Conservation (phyloP, 2,113 vertebrate genomes). For the Istiophorus platypterus region DNA sequence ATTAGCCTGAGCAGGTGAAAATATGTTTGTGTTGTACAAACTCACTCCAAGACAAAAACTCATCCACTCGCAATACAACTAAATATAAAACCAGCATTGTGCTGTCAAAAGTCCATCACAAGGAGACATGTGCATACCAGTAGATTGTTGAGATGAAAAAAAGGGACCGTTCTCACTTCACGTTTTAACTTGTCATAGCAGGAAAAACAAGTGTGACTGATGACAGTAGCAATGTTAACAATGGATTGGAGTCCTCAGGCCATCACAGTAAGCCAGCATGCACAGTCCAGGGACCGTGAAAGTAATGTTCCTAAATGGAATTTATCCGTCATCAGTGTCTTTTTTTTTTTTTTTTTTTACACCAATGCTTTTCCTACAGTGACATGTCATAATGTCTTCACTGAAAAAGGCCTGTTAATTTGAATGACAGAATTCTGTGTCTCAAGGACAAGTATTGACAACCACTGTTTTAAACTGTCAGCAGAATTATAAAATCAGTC, state of each 20-base stretch:
- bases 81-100: background rate
- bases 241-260: background rate
- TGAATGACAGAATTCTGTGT: constrained; percentile 2
- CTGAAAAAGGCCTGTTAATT: background rate
- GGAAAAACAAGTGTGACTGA: background rate
- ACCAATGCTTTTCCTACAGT: background rate
- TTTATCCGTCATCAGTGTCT: background rate
- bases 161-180: background rate
- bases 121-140: background rate
- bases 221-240: background rate
- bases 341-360: background rate
- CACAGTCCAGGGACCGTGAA: background rate
- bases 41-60: background rate
- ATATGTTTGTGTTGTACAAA: background rate
- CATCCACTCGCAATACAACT: background rate
- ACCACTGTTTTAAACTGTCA: background rate
- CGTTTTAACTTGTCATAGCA: background rate
- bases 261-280: background rate
- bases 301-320: background rate
- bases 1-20: background rate
- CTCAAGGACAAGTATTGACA: background rate
- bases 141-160: background rate
- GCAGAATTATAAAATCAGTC: constrained; percentile 11
- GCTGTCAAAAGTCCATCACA: background rate
- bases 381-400: background rate